These are phyloP conservation scores for Choristoneura rosaceana DNA, from an alignment of 2,888 invertebrate species.

Conservation along the genomic window DNA sequence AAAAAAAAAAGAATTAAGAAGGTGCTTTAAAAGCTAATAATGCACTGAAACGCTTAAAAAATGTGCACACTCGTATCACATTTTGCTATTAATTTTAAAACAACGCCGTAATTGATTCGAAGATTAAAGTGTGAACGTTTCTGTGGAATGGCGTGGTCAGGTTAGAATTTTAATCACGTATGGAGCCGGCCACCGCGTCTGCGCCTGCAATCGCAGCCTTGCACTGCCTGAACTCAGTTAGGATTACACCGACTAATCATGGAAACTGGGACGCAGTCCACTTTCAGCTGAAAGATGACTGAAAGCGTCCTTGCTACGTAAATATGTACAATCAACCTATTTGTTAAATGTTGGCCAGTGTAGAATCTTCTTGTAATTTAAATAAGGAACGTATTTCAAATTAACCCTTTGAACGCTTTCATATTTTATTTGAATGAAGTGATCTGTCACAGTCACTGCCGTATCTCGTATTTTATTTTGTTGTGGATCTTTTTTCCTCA, in stretches of 20 bases:
- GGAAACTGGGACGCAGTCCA: constrained; percentile 10
- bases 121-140: constrained; percentile 4
- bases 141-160: constrained; percentile 29
- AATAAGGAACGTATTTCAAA: too few relatives aligned
- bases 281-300: constrained; percentile 4
- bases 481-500: too few relatives aligned
- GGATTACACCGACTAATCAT: constrained; percentile 22
- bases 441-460: too few relatives aligned
- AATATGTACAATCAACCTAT: too few relatives aligned
- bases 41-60: background rate
- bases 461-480: too few relatives aligned
- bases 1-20: background rate
- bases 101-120: constrained; percentile 1
- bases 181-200: constrained; percentile 62
- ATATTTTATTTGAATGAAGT: too few relatives aligned
- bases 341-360: too few relatives aligned
- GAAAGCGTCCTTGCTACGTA: too few relatives aligned
- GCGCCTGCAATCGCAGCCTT: constrained; percentile 57
- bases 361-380: too few relatives aligned
- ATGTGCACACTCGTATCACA: background rate
- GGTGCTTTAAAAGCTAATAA: background rate
- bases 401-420: too few relatives aligned
- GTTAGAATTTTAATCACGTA: constrained; percentile 64
- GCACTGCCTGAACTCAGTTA: constrained; percentile 37
- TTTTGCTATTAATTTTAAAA: background rate